These are phyloP conservation scores for Arrhopalites spinosus DNA, from an alignment of 2,888 invertebrate species.

Conservation along the genomic window DNA sequence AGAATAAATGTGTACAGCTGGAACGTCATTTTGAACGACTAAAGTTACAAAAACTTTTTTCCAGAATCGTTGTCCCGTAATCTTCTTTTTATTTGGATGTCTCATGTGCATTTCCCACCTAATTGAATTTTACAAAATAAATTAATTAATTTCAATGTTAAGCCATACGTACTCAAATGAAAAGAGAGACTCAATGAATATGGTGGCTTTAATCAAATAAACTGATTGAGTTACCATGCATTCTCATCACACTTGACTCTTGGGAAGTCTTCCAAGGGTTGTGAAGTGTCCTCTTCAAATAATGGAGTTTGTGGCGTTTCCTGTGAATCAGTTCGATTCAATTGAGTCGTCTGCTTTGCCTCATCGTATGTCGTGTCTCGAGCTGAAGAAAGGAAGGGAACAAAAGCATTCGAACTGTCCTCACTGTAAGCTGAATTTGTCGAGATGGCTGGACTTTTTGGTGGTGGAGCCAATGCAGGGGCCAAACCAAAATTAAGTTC, in stretches of 20 bases:
- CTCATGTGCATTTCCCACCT: slow-evolving; percentile 97
- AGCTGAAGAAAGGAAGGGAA: slow-evolving; percentile 58
- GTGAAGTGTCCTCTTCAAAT: slow-evolving; percentile 90
- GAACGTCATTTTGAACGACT: slow-evolving; percentile 76
- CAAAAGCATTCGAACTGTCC: slow-evolving; percentile 55
- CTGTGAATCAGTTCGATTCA: slow-evolving; percentile 64
- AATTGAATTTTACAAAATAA: too few species aligned
- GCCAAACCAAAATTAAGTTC: slow-evolving; percentile 61
- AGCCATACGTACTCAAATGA: too few species aligned
- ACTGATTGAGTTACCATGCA: too few species aligned
- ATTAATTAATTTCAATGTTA: too few species aligned
- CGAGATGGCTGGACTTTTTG: slow-evolving; percentile 63
- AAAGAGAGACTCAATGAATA: too few species aligned
- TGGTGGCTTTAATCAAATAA: too few species aligned
- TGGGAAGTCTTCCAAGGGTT: slow-evolving; percentile 90
- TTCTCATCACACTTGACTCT: slow-evolving; percentile 75
- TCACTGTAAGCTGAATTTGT: slow-evolving; percentile 54
- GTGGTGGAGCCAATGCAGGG: slow-evolving; percentile 76
- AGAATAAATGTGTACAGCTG: slow-evolving; percentile 84
- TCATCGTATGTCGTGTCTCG: slow-evolving; percentile 42
- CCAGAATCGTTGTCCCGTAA: slow-evolving; percentile 94
- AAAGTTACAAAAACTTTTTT: slow-evolving; percentile 91
- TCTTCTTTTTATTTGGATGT: slow-evolving; percentile 95
- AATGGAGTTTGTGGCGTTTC: slow-evolving; percentile 91
- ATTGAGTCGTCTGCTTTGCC: slow-evolving; percentile 35